Percentiles rank a stretch among this genome's conserved stretches.
These are phyloP conservation scores for Saxidomus purpurata DNA, from an alignment of 1,140 invertebrate species.

Conservation along the genomic window DNA sequence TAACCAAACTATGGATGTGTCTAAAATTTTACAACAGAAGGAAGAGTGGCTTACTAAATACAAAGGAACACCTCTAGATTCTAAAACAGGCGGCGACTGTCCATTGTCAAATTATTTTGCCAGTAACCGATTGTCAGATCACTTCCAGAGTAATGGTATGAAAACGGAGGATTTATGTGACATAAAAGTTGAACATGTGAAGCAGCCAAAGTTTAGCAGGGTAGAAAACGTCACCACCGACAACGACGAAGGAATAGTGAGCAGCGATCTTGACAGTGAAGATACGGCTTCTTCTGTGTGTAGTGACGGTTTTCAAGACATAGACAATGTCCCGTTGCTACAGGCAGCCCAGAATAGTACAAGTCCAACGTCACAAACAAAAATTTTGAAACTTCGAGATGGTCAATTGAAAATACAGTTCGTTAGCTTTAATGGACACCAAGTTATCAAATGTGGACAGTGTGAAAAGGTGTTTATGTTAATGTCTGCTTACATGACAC, in stretches of 20 bases:
- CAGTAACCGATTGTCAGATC: not conserved
- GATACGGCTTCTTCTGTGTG: constrained; percentile 20
- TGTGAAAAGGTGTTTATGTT: constrained; percentile 65
- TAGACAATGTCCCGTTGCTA: not conserved
- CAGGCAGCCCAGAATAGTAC: not conserved
- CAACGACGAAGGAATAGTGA: not conserved
- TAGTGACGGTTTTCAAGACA: constrained; percentile 4
- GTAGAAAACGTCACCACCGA: not conserved
- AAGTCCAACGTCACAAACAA: not conserved
- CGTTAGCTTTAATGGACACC: constrained; percentile 30
- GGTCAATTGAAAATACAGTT: constrained; percentile 14
- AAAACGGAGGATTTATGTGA: not conserved
- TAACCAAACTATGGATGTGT: not conserved
- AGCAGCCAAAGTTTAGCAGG: not conserved
- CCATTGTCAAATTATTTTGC: constrained; percentile 17
- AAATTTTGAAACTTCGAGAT: constrained; percentile 39
- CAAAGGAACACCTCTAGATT: not conserved
- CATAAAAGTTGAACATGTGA: not conserved
- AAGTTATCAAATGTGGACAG: constrained; percentile 68
- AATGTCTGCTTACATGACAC: constrained; percentile 68
- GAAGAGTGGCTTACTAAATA: not conserved
- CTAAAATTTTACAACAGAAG: constrained; percentile 10
- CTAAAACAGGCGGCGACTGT: not conserved
- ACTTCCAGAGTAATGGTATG: not conserved
- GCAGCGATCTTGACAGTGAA: constrained; percentile 43